These are phyloP conservation scores for Bagarius yarrelli DNA, from an alignment of 2,113 vertebrate genomes.

Conservation along the genomic window DNA sequence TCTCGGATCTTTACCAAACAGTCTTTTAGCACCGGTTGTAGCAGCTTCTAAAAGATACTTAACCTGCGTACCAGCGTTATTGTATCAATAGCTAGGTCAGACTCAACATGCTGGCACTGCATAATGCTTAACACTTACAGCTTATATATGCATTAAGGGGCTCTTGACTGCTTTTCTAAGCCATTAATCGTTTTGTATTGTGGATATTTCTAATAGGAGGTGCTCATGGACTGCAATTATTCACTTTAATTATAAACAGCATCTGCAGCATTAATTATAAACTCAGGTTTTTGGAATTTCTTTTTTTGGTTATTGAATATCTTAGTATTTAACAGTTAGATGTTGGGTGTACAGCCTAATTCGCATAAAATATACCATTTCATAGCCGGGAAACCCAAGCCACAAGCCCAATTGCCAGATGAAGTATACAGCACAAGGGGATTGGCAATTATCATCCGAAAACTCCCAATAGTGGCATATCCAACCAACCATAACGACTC, in stretches of 20 bases:
- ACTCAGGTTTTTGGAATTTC: not conserved
- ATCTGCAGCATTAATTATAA: too few species aligned
- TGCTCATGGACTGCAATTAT: not conserved
- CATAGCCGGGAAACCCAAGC: not conserved
- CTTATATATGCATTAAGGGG: not conserved
- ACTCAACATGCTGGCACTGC: not conserved
- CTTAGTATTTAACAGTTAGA: not conserved
- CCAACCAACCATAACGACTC: constrained; percentile 4
- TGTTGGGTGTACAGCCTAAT: not conserved
- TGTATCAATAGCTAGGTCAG: not conserved
- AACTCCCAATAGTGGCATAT: not conserved
- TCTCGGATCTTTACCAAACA: constrained; percentile 23
- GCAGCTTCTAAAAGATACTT: not conserved
- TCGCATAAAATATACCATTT: constrained; percentile 17
- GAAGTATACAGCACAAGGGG: not conserved
- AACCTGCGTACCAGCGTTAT: not conserved
- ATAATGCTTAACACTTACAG: not conserved
- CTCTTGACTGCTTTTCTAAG: not conserved
- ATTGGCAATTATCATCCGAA: not conserved
- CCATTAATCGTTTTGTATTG: not conserved
- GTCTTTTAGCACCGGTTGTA: not conserved
- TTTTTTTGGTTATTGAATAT: constrained; percentile 3
- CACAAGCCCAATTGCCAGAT: not conserved
- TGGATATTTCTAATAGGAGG: not conserved
- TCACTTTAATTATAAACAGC: not conserved